A percentile compares a stretch with the other conserved stretches of the same genome.
These are phyloP conservation scores for Cheumatopsyche charites DNA, from an alignment of 1,140 invertebrate genomes.

Conservation along the genomic window DNA sequence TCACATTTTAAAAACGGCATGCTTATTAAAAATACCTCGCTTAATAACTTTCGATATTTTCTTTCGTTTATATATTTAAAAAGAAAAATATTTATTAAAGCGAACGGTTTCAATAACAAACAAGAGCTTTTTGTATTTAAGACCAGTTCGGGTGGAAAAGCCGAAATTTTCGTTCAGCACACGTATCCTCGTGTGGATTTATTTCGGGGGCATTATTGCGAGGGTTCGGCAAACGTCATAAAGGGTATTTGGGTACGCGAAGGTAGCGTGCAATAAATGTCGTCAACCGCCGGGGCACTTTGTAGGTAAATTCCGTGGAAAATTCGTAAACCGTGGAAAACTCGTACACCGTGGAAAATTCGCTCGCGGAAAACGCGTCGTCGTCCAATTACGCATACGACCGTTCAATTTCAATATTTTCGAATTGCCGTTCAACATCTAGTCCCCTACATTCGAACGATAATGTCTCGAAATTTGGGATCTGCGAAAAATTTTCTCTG, in stretches of 20 bases:
- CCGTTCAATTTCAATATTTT: constrained; percentile 15
- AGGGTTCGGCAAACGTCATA: constrained; percentile 4
- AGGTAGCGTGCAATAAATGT: constrained; percentile 29
- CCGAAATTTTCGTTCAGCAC: not conserved
- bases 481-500: too few relatives aligned
- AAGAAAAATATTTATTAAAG: too few relatives aligned
- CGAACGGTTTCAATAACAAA: too few relatives aligned
- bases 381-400: constrained; percentile 18
- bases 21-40: too few relatives aligned
- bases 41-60: too few relatives aligned
- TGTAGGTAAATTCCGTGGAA: constrained; percentile 23
- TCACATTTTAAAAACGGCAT: too few relatives aligned
- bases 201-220: not conserved
- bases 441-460: too few relatives aligned
- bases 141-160: too few relatives aligned
- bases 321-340: constrained; percentile 20
- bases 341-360: not conserved
- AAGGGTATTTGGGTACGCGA: not conserved
- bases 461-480: too few relatives aligned
- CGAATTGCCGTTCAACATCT: too few relatives aligned
- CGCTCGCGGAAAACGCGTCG: not conserved
- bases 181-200: not conserved
- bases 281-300: constrained; percentile 13
- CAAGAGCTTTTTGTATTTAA: too few relatives aligned
- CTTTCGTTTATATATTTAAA: too few relatives aligned